These are phyloP conservation scores for Scartelaos histophorus DNA, from an alignment of 2,113 vertebrate genomes.

Conservation along the genomic window DNA sequence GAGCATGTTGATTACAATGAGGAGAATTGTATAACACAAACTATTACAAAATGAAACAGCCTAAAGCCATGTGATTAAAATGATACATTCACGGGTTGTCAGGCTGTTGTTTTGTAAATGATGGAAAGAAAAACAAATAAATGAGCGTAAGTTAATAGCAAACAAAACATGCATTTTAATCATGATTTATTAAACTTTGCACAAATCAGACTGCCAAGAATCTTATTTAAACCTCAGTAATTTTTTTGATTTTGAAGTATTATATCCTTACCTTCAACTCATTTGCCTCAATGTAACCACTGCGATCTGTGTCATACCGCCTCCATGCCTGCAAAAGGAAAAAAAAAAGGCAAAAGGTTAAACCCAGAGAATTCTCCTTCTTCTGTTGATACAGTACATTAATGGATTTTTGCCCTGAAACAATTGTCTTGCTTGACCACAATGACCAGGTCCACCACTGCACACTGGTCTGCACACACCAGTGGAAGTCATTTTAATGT, in stretches of 20 bases:
- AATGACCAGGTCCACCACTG: constrained; percentile 2
- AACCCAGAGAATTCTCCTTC: not conserved
- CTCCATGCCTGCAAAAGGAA: constrained; percentile 85
- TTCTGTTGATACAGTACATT: constrained; percentile 14
- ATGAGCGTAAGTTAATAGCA: not conserved
- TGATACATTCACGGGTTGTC: not conserved
- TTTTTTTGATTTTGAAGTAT: not conserved
- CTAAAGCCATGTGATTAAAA: constrained; percentile 3
- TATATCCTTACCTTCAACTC: constrained; percentile 88
- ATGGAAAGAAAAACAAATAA: constrained; percentile 1
- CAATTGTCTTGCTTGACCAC: constrained; percentile 4
- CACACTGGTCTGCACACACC: constrained; percentile 16
- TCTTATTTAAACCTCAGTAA: no score
- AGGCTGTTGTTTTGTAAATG: not conserved
- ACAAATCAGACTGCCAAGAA: not conserved
- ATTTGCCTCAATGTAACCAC: constrained; percentile 95
- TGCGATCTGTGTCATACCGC: constrained; percentile 93
- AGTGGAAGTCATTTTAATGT: constrained; percentile 70
- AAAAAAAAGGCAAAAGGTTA: not conserved
- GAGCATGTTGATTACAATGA: not conserved
- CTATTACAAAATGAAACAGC: constrained; percentile 9
- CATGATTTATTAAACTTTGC: not conserved
- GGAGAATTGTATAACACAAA: not conserved
- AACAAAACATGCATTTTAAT: not conserved
- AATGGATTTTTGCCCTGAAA: not conserved